A percentile compares a stretch with the other conserved stretches of the same genome.
These are phyloP conservation scores for Cervus canadensis DNA, from an alignment of 2,113 vertebrate species.

Conservation along the genomic window DNA sequence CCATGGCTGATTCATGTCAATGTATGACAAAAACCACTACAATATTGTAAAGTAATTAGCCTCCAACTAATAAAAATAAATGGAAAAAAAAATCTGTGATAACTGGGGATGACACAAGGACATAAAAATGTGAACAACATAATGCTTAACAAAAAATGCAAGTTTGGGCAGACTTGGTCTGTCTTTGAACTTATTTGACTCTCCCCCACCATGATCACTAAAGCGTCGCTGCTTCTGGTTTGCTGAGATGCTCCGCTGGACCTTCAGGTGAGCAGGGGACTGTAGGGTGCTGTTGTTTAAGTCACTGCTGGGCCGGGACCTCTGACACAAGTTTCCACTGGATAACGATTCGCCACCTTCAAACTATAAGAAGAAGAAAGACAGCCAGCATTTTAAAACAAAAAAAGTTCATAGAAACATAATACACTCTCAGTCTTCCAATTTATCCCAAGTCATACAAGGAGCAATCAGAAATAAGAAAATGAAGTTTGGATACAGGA, in stretches of 20 bases:
- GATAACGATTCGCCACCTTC: conserved; percentile 94
- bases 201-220: conserved; percentile 96
- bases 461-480: not conserved
- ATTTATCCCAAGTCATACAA: not conserved
- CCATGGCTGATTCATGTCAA: no score
- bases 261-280: conserved; percentile 97
- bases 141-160: conserved; percentile 65
- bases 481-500: not conserved
- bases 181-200: conserved; percentile 82
- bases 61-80: no score
- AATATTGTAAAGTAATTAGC: no score
- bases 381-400: not conserved
- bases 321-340: conserved; percentile 90
- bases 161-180: not conserved
- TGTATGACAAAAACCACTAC: no score
- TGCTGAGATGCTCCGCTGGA: conserved; percentile 95
- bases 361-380: conserved; percentile 81
- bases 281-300: conserved; percentile 95
- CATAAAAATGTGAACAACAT: conserved; percentile 57
- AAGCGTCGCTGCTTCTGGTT: conserved; percentile 98
- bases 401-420: not conserved
- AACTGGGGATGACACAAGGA: conserved; percentile 25
- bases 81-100: not conserved
- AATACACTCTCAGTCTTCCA: not conserved
- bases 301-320: conserved; percentile 95